Conservation (phyloP, 1,140 invertebrate genomes). For the Laupala kohalensis region DNA sequence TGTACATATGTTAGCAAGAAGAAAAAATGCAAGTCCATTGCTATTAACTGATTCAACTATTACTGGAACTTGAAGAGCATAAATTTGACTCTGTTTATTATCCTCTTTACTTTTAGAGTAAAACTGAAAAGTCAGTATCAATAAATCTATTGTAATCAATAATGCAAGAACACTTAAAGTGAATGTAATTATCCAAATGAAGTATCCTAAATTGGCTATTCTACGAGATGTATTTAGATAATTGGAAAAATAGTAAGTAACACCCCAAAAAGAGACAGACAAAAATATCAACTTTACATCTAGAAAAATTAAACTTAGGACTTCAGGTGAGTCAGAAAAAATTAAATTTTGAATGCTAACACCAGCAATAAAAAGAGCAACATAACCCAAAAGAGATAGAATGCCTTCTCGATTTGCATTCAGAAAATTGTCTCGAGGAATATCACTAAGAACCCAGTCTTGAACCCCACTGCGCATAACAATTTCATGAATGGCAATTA, state of each 20-base stretch:
- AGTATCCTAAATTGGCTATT: conserved; percentile 63
- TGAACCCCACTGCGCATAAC: conserved; percentile 46
- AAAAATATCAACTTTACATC: background rate
- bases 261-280: conserved; percentile 30
- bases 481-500: conserved; percentile 56
- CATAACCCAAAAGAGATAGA: conserved; percentile 67
- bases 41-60: conserved; percentile 53
- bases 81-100: conserved; percentile 13
- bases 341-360: conserved; percentile 52
- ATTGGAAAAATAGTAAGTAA: conserved; percentile 31
- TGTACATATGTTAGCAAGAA: conserved; percentile 64
- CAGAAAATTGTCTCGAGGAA: conserved; percentile 44
- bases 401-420: conserved; percentile 83
- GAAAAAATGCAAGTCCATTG: conserved; percentile 65
- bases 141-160: conserved; percentile 39
- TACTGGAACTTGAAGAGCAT: conserved; percentile 30
- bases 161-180: conserved; percentile 35
- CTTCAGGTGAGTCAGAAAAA: conserved; percentile 24
- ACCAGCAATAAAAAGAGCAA: conserved; percentile 65
- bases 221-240: conserved; percentile 47
- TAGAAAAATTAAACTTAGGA: background rate
- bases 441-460: conserved; percentile 54
- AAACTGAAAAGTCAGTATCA: conserved; percentile 24
- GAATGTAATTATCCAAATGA: conserved; percentile 55
- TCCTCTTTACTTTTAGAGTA: background rate